phyloP scores from a whole-genome alignment of 2,888 invertebrate species.

The Ornithoptera priamus region DNA sequence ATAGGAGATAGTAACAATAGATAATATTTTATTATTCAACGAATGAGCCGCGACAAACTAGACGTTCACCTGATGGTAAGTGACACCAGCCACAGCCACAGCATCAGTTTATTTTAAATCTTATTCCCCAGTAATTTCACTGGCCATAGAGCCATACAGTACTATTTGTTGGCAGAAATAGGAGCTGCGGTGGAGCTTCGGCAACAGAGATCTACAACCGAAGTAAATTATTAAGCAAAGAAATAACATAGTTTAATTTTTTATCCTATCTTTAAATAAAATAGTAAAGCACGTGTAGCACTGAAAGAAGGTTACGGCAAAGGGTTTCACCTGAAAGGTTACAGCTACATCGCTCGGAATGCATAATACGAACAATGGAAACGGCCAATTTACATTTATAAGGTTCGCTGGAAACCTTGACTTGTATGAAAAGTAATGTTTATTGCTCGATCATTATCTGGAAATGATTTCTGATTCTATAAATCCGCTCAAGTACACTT shows the following conservation, averaged over 20 bases:
- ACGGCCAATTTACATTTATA: slow-evolving; percentile 16
- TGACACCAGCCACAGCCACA: no score
- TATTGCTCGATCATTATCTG: slow-evolving; percentile 19
- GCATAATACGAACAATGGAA: neutral
- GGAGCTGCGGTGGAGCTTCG: no score
- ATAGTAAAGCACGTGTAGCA: neutral
- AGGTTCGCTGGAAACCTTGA: slow-evolving; percentile 3
- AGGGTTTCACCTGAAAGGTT: neutral
- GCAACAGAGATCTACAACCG: no score
- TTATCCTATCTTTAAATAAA: neutral
- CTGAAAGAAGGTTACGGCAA: neutral
- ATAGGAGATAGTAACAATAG: no score
- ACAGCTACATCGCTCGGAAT: neutral
- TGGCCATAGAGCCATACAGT: no score
- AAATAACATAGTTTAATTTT: neutral
- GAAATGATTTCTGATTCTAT: slow-evolving; percentile 1
- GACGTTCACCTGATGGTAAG: no score
- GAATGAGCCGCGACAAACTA: no score
- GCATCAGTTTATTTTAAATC: no score
- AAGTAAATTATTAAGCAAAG: no score
- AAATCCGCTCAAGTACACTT: neutral
- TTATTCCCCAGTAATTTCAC: no score
- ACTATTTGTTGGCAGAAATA: no score
- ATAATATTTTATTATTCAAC: no score
- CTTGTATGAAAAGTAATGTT: slow-evolving; percentile 5